Conservation (phyloP, 30 jellyfish, hydroid and myxozoan genomes). For the Sanderia malayensis region DNA sequence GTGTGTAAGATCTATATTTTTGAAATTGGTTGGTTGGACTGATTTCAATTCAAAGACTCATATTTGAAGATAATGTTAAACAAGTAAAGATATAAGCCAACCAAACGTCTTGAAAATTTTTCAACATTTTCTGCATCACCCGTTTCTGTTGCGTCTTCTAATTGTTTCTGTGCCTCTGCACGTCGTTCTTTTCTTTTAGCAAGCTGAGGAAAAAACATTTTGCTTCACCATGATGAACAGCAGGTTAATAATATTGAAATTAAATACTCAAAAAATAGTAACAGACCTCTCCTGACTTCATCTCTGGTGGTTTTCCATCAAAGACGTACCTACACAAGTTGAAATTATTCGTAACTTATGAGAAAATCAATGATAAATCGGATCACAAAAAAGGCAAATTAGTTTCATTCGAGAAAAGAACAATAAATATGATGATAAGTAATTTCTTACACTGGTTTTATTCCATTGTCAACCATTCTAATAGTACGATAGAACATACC, state of each 20-base stretch:
- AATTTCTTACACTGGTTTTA: conserved; percentile 85
- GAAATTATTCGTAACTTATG: background rate
- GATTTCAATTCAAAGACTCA: background rate
- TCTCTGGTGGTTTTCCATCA: conserved; percentile 96
- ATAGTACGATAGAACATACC: conserved; percentile 90
- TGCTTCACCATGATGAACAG: background rate
- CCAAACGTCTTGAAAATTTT: conserved; percentile 60
- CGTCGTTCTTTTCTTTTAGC: conserved; percentile 86
- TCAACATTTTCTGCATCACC: conserved; percentile 74
- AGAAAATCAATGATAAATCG: too few species aligned
- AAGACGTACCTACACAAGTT: conserved; percentile 68
- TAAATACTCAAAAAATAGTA: too few species aligned
- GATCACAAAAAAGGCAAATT: too few species aligned
- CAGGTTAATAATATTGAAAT: too few species aligned
- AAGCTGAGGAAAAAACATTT: conserved; percentile 31
- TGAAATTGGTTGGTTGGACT: background rate
- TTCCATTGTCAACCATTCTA: conserved; percentile 91
- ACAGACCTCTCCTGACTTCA: conserved; percentile 90
- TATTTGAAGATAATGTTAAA: background rate
- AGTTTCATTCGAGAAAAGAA: too few species aligned
- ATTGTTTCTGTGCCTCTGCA: conserved; percentile 87
- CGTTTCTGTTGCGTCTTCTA: conserved; percentile 81
- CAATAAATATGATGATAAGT: too few species aligned
- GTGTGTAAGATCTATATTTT: background rate
- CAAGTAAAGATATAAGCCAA: background rate